Base-by-base conservation (phyloP, 2,113 vertebrate genomes). In the Rhinichthys klamathensis region DNA sequence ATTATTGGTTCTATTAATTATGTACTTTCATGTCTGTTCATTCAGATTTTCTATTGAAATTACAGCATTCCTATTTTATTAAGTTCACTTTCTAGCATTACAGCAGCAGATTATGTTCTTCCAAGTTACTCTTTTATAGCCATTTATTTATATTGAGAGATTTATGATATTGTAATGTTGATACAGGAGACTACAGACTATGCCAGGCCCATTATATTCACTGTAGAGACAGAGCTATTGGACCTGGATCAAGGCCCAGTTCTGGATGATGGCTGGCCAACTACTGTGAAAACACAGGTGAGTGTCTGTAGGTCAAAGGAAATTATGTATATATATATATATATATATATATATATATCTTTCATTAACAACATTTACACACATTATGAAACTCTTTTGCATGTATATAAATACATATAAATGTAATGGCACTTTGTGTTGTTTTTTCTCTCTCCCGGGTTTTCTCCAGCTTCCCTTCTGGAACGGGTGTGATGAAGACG, bases 401-500 rank as follows among this genome's bases (percentile, higher is more conserved):
- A 79, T 80, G n/a, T 38, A 12, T 41, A 38, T 1, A 32, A 63
- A 60, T 46, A 21, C 32, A 38, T 74, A 32, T 65, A 27, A 21
- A 13, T 75, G 25, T 41, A 41, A 41, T 25, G n/a, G 3, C 4
- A 10, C 23, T n/a, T n/a, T 23, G 23, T 0, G 3, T 3, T 58
- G 2, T 87, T 38, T 51, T n/a, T 54, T 7, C 5, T 15, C n/a
- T 15, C 13, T 51, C 6, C 5, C 69, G 54, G 73, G 84, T 54
- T 85, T 80, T 85, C 61, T 67, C 6, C 85, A 99, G 98, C 95
- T 99, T 49, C 97, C 97, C 16, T 99, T 99, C 92, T 99, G 98
- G 98, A 99, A 99, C 0, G 98, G 98, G n/a, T 99, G 98, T 92
- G 97, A 95, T 0, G 96, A 99, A 85, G 98, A 99, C 0, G 98